Evolutionary conservation across 2,888 invertebrate species (phyloP).

Genomic region (Aporophyla nigra): DNA sequence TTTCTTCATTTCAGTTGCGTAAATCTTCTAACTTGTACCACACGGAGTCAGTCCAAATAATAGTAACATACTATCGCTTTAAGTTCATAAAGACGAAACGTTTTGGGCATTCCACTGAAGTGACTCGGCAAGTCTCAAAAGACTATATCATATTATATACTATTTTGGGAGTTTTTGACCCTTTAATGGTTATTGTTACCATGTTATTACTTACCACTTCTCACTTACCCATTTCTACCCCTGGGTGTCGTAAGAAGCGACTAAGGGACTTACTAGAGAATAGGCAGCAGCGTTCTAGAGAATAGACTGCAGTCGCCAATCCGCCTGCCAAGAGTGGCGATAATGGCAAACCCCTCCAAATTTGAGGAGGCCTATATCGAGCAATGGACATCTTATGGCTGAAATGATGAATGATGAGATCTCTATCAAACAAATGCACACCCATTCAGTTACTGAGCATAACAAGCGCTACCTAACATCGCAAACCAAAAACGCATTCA

Average conservation of each 20-base stretch:
- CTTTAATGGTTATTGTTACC: neutral
- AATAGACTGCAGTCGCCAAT: too few relatives aligned
- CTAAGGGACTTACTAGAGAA: too few relatives aligned
- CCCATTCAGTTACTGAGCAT: neutral
- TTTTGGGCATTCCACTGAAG: conserved; percentile 69
- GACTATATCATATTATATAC: neutral
- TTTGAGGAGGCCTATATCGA: too few relatives aligned
- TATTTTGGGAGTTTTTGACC: conserved; percentile 18
- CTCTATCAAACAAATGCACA: neutral
- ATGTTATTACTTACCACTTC: neutral
- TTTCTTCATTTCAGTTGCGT: too few relatives aligned
- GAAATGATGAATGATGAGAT: too few relatives aligned
- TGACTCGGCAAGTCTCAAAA: conserved; percentile 26
- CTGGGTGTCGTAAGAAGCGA: too few relatives aligned
- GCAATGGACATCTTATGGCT: too few relatives aligned
- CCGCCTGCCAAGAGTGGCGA: too few relatives aligned
- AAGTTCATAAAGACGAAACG: conserved; percentile 75
- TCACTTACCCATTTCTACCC: too few relatives aligned
- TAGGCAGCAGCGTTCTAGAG: too few relatives aligned
- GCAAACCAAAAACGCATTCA: neutral
- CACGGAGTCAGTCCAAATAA: conserved; percentile 69
- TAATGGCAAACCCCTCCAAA: too few relatives aligned
- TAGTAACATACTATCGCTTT: conserved; percentile 78
- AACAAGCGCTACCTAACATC: neutral
- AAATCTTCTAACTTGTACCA: conserved; percentile 69